Conservation (phyloP, 2,797 vertebrate genomes). For the Cheirogaleus major region DNA sequence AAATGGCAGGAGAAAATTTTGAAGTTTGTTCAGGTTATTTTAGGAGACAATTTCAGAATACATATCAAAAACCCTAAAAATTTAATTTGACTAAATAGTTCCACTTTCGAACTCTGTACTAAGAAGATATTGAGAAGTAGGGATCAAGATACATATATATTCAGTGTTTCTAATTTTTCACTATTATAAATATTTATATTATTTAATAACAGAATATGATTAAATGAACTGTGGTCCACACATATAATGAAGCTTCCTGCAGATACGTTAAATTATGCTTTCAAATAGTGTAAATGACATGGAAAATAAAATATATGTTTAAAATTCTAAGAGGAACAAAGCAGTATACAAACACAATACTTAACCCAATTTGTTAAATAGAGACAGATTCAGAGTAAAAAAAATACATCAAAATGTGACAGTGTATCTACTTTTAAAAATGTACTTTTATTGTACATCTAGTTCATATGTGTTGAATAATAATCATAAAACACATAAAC, state of each 20-base stretch:
- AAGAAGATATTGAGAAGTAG: slow-evolving; percentile 14
- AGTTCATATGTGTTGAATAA: background rate
- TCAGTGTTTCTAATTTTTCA: background rate
- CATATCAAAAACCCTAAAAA: background rate
- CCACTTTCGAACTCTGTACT: background rate
- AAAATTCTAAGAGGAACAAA: slow-evolving; percentile 37
- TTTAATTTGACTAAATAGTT: background rate
- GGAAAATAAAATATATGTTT: background rate
- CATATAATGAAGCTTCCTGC: background rate
- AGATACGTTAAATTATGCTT: slow-evolving; percentile 35
- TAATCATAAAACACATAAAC: background rate
- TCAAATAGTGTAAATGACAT: background rate
- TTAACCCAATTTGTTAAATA: background rate
- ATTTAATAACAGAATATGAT: slow-evolving; percentile 17
- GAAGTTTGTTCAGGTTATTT: background rate
- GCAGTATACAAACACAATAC: background rate
- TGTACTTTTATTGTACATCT: background rate
- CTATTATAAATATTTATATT: background rate
- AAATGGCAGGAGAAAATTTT: background rate
- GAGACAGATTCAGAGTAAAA: background rate
- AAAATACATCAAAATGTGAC: background rate
- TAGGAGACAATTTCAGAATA: background rate
- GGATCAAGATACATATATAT: background rate
- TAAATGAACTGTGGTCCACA: background rate
- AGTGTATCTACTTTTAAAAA: background rate